A percentile compares a stretch with the other conserved stretches of the same genome.
phyloP scores from a whole-genome alignment of 2,113 vertebrate genomes.

The Grallaria varia region DNA sequence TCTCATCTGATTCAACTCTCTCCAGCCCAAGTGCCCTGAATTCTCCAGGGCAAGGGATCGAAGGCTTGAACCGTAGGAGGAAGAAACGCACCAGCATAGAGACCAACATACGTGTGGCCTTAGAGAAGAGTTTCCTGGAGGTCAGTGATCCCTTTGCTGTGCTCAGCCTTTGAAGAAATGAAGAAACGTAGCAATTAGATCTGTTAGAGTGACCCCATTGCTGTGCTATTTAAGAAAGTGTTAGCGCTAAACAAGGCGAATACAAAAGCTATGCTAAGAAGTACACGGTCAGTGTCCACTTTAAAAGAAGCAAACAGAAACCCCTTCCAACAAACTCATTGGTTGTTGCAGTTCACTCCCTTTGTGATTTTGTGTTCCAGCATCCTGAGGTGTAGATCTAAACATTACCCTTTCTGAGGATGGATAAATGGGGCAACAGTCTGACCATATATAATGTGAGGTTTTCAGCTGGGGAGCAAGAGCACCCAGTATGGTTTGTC shows the following conservation, averaged over 20 bases:
- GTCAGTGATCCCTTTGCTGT: constrained; percentile 69
- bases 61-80: constrained; percentile 96
- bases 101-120: constrained; percentile 99
- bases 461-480: neutral
- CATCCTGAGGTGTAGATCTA: neutral
- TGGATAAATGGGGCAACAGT: neutral
- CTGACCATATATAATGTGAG: neutral
- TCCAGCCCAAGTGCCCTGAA: constrained; percentile 95
- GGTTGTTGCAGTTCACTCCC: neutral
- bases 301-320: neutral
- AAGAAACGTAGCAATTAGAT: neutral
- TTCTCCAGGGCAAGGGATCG: constrained; percentile 89
- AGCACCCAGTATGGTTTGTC: neutral
- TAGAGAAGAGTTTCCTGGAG: constrained; percentile 99
- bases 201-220: neutral
- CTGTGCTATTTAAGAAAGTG: neutral
- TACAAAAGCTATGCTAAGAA: neutral
- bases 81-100: constrained; percentile 99
- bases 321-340: neutral
- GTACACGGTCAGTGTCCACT: fast-evolving
- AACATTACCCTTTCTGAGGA: neutral
- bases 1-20: constrained; percentile 92
- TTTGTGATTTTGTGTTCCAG: neutral
- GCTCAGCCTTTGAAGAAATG: neutral
- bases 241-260: neutral